Evolutionary conservation across 1,140 invertebrate genomes (phyloP).

Genomic region (Neodiprion fabricii): DNA sequence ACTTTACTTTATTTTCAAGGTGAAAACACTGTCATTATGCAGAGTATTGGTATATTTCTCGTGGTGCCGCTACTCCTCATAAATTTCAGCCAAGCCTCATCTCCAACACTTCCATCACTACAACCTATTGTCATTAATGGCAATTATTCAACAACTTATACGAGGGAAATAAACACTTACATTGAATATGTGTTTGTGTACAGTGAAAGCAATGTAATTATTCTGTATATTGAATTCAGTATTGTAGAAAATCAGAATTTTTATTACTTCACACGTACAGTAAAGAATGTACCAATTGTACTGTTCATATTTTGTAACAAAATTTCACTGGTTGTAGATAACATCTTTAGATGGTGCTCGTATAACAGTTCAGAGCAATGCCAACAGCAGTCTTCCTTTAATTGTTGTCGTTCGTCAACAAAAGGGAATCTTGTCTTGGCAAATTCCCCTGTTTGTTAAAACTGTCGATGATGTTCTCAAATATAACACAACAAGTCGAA

Average conservation of each 20-base stretch:
- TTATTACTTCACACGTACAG: slow-evolving; percentile 2
- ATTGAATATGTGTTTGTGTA: slow-evolving; percentile 49
- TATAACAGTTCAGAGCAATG: slow-evolving; percentile 54
- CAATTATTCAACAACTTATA: slow-evolving; percentile 5
- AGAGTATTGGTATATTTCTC: neutral
- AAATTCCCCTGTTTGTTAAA: slow-evolving; percentile 63
- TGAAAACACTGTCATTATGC: neutral
- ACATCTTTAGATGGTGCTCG: slow-evolving; percentile 46
- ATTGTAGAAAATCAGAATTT: neutral
- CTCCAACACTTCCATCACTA: slow-evolving; percentile 11
- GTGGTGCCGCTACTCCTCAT: neutral
- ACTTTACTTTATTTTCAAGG: neutral
- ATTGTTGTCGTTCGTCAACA: slow-evolving; percentile 66
- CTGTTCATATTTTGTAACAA: neutral
- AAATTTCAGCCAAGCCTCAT: neutral
- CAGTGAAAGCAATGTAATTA: slow-evolving; percentile 32
- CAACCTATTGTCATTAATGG: slow-evolving; percentile 2
- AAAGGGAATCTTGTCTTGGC: slow-evolving; percentile 65
- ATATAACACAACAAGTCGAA: slow-evolving; percentile 61
- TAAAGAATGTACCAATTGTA: neutral
- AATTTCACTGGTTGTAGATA: slow-evolving; percentile 9
- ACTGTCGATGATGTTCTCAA: slow-evolving; percentile 31
- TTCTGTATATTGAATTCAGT: neutral
- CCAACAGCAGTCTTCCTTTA: slow-evolving; percentile 56
- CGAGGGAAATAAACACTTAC: slow-evolving; percentile 28